A percentile compares a stretch with the other conserved stretches of the same genome.
Conservation (phyloP, 2,797 vertebrate genomes). For the Streptopelia turtur region DNA sequence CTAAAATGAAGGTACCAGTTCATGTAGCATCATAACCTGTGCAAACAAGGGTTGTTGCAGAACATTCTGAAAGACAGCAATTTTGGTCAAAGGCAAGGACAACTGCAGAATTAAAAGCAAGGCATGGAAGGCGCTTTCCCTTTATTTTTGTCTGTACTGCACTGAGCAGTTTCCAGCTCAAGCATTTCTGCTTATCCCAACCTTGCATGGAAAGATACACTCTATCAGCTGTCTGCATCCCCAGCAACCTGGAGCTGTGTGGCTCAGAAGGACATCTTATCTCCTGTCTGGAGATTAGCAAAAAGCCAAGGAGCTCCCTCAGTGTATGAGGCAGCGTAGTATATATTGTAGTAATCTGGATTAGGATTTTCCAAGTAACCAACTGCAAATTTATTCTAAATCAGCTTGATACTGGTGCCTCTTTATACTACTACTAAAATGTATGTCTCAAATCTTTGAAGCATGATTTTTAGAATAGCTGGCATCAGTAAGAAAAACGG, state of each 20-base stretch:
- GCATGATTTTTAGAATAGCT: neutral
- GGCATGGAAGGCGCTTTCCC: neutral
- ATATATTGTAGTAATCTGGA: neutral
- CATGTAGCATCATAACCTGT: neutral
- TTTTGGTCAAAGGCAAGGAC: neutral
- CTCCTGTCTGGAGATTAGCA: neutral
- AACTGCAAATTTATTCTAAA: neutral
- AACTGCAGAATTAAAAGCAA: neutral
- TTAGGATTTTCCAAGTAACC: neutral
- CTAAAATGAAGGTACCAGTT: neutral
- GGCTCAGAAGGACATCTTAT: neutral
- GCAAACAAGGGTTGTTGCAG: neutral
- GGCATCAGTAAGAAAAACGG: neutral
- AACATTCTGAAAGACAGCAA: neutral
- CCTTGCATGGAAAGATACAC: neutral
- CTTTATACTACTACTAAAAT: neutral
- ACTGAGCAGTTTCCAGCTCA: neutral
- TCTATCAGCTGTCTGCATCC: neutral
- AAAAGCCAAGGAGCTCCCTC: neutral
- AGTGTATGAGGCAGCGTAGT: neutral
- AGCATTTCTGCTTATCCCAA: neutral
- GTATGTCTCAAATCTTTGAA: neutral
- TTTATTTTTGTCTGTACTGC: neutral
- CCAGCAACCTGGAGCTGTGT: neutral
- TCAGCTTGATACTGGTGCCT: neutral